Base-by-base conservation (phyloP, 2,888 invertebrate genomes). In the Drosophila diplacantha region DNA sequence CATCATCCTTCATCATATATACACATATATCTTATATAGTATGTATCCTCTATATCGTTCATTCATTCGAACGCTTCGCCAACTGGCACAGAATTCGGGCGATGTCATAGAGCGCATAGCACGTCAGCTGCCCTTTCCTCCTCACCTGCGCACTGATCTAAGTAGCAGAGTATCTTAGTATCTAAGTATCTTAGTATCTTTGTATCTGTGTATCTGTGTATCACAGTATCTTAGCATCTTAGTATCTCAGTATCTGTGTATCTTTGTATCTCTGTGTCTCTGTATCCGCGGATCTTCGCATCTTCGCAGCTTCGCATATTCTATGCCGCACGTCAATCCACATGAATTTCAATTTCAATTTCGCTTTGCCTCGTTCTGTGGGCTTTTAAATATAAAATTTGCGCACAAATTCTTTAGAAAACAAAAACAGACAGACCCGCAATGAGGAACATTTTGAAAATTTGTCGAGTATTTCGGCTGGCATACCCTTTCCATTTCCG, bases 351-450 rank as follows among this genome's bases (percentile, higher is more conserved):
- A 51, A 38, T 26, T 47, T 31, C 20, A 22, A 18, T 26, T 35
- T 37, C 26, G 49, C 14, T 37, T 52, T 52, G 55, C 20, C 7
- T 37, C 18, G 5, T 46, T 58, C 37, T 43, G 49, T 52, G 32
- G 18, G 38, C 44, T 41, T 68, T 80, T 57, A 75, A 72, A 72
- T 81, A 71, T 56, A 71, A 6, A 60, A 50, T 64, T 63, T 39
- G 54, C 51, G 57, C 61, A 56, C 54, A 57, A 51, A 38, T 69
- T 61, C 35, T 26, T 31, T 20, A 44, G 51, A 52, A 29, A 29
- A 53, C 43, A 20, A 68, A 63, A 55, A 16, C 51, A n/a, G 51
- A 16, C 51, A n/a, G 51, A 16, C 35, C 14, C 29, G 41, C 41
- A 35, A 58, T 61, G 29, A 22, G 29, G n/a, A 61, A 34, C 16